phyloP scores from a whole-genome alignment of 2,113 vertebrate species.

The Geococcyx californianus region DNA sequence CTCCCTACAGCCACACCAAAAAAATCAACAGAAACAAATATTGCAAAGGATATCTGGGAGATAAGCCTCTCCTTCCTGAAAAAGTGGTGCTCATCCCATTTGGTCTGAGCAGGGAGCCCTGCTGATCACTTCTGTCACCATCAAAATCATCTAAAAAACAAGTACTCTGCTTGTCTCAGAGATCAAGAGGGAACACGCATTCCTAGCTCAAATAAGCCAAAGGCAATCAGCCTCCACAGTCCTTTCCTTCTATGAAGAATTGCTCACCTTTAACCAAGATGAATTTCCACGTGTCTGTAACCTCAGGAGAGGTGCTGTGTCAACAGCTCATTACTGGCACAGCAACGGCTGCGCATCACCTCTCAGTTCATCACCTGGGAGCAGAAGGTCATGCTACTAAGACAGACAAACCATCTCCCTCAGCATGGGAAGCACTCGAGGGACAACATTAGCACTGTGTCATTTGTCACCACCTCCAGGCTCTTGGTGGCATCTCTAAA shows the following conservation, averaged over 20 bases:
- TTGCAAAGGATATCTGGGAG: not conserved
- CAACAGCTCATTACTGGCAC: not conserved
- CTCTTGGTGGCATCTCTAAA: not conserved
- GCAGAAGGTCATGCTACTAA: not conserved
- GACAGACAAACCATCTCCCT: not conserved
- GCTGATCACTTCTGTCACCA: not conserved
- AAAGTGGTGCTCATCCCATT: not conserved
- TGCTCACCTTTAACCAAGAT: not conserved
- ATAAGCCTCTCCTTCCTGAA: not conserved
- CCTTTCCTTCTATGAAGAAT: not conserved
- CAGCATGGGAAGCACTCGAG: not conserved
- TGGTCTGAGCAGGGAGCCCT: not conserved
- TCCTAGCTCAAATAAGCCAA: not conserved
- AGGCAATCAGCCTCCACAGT: not conserved
- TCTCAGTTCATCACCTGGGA: not conserved
- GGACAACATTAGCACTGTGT: not conserved
- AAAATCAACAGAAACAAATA: not conserved
- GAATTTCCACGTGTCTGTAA: not conserved
- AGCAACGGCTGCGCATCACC: not conserved
- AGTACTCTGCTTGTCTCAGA: not conserved
- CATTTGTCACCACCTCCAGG: not conserved
- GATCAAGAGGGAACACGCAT: not conserved
- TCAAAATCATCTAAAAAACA: not conserved
- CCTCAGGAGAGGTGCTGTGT: not conserved
- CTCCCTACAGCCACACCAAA: not conserved